phyloP scores from a whole-genome alignment of 2,797 vertebrate genomes.

The Ispidina picta region DNA sequence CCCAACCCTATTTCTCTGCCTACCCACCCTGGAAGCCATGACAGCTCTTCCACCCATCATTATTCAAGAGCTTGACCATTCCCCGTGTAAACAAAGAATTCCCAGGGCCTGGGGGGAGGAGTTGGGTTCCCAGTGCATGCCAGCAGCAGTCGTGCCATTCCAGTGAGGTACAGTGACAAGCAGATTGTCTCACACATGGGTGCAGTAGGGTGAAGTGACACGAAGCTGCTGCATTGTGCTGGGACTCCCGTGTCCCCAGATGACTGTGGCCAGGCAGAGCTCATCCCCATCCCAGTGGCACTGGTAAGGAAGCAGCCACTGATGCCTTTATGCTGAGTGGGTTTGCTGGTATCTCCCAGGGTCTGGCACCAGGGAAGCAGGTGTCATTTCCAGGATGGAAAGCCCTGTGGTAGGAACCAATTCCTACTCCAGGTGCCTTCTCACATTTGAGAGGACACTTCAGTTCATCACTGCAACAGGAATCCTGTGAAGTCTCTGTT shows the following conservation, averaged over 20 bases:
- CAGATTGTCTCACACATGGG: conserved; percentile 11
- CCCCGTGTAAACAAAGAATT: neutral
- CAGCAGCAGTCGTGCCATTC: neutral
- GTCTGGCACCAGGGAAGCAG: neutral
- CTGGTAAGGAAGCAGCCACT: neutral
- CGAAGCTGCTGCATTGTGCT: conserved; percentile 9
- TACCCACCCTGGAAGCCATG: neutral
- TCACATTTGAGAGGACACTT: neutral
- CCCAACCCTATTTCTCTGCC: neutral
- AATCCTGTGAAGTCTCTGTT: neutral
- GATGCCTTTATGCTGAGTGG: fast-evolving
- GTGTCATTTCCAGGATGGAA: neutral
- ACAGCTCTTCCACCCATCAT: neutral
- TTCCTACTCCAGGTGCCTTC: neutral
- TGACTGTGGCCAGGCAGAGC: neutral
- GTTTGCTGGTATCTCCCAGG: neutral
- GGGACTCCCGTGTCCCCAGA: neutral
- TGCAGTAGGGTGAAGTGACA: neutral
- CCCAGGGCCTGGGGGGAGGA: neutral
- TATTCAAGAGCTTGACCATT: neutral
- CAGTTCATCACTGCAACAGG: too few species aligned
- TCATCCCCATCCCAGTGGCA: neutral
- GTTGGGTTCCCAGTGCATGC: neutral
- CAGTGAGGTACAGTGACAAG: conserved; percentile 3
- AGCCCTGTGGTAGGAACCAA: neutral